A percentile compares a stretch with the other conserved stretches of the same genome.
Conservation (phyloP, 1,140 invertebrate species). For the Dolichoris vasculosae region DNA sequence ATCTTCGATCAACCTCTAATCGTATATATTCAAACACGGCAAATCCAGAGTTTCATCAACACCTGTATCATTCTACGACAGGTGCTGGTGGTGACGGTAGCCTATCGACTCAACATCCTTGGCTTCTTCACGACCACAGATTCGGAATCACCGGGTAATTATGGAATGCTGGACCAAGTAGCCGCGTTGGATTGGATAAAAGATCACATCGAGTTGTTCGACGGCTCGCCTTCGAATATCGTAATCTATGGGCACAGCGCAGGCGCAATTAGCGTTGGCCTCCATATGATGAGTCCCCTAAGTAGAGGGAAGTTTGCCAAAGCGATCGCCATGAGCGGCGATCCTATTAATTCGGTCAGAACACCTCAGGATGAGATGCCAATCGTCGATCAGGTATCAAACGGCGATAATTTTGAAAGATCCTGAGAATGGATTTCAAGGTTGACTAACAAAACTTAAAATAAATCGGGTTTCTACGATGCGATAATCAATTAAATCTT, state of each 20-base stretch:
- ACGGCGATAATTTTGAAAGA: not conserved
- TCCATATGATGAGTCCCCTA: slow-evolving; percentile 80
- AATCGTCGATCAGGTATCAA: slow-evolving; percentile 68
- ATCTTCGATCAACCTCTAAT: not conserved
- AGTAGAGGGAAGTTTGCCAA: slow-evolving; percentile 79
- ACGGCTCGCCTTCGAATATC: slow-evolving; percentile 88
- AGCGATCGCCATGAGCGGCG: slow-evolving; percentile 84
- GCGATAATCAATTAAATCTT: too few relatives aligned
- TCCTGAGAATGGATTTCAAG: too few relatives aligned
- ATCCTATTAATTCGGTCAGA: slow-evolving; percentile 75
- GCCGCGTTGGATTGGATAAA: slow-evolving; percentile 90
- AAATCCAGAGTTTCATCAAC: not conserved
- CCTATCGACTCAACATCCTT: slow-evolving; percentile 87
- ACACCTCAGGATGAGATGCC: slow-evolving; percentile 69
- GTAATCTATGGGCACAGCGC: slow-evolving; percentile 92
- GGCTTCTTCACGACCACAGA: slow-evolving; percentile 93
- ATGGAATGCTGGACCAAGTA: slow-evolving; percentile 92
- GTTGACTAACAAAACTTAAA: too few relatives aligned
- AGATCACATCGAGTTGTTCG: slow-evolving; percentile 89
- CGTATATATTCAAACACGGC: not conserved
- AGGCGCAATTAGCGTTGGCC: slow-evolving; percentile 83
- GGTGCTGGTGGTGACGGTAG: slow-evolving; percentile 85
- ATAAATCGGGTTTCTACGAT: too few relatives aligned
- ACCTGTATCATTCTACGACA: slow-evolving; percentile 58
- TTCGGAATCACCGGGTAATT: slow-evolving; percentile 89